Conservation (phyloP, 2,113 vertebrate species). For the Trogon melanurus region DNA sequence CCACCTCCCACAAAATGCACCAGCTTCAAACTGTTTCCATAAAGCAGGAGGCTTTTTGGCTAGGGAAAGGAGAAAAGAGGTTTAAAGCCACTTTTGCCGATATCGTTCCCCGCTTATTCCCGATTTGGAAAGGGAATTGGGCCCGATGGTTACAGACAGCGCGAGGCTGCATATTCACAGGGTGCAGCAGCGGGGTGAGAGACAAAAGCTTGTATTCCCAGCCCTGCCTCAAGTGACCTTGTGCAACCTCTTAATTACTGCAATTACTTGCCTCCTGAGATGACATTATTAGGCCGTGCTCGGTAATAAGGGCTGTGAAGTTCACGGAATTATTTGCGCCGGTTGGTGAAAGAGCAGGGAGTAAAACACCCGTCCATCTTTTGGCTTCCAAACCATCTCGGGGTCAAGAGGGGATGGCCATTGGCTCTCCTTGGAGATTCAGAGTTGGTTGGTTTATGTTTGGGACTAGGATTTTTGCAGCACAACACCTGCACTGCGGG, state of each 20-base stretch:
- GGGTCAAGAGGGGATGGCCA: neutral
- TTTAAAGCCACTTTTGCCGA: neutral
- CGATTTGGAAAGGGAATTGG: neutral
- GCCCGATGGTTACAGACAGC: neutral
- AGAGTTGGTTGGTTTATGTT: neutral
- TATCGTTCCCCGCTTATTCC: neutral
- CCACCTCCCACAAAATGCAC: neutral
- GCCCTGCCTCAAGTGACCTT: slow-evolving; percentile 67
- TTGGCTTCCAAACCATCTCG: neutral
- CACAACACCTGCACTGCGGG: rapidly evolving
- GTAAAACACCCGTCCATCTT: neutral
- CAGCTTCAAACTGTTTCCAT: neutral
- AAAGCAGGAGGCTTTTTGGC: neutral
- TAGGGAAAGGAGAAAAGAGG: neutral
- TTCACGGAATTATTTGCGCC: slow-evolving; percentile 58
- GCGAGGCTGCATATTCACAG: neutral
- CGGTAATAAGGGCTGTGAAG: slow-evolving; percentile 62
- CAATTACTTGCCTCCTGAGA: slow-evolving; percentile 73
- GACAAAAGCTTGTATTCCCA: slow-evolving; percentile 67
- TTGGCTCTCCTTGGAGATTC: neutral
- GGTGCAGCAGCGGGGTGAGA: neutral
- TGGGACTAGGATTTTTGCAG: neutral
- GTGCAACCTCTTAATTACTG: slow-evolving; percentile 73
- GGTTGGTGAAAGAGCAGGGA: slow-evolving; percentile 16
- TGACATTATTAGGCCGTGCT: slow-evolving; percentile 65